These are phyloP conservation scores for Ophion obscuratus DNA, from an alignment of 2,888 invertebrate species.

Conservation along the genomic window DNA sequence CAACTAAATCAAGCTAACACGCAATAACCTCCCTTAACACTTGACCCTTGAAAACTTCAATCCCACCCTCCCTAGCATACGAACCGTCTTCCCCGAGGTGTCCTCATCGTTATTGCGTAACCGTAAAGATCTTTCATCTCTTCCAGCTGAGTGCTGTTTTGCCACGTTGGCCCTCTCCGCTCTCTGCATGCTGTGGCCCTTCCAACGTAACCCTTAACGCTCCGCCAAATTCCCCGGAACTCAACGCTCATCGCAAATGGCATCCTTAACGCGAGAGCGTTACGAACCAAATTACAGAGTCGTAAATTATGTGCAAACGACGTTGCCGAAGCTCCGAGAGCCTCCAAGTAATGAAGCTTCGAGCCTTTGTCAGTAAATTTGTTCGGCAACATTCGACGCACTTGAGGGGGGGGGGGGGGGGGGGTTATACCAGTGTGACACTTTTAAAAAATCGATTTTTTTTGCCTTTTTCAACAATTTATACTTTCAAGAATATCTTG, in stretches of 20 bases:
- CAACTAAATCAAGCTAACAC: too few relatives aligned
- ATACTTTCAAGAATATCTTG: too few relatives aligned
- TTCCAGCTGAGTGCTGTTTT: background rate
- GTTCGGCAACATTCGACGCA: background rate
- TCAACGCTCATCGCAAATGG: constrained; percentile 16
- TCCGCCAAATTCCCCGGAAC: constrained; percentile 13
- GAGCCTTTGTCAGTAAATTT: background rate
- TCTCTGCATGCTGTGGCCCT: background rate
- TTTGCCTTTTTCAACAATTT: too few relatives aligned
- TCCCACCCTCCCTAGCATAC: background rate
- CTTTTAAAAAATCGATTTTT: too few relatives aligned
- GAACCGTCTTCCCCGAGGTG: constrained; percentile 7
- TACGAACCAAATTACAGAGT: background rate
- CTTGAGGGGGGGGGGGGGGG: background rate
- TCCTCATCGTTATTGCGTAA: background rate
- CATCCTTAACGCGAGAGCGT: background rate
- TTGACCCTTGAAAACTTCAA: constrained; percentile 33
- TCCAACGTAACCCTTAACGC: background rate
- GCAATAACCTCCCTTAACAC: constrained; percentile 29
- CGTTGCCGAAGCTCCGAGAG: background rate
- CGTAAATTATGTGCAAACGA: background rate
- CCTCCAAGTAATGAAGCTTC: background rate
- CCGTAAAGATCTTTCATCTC: background rate
- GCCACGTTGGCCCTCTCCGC: background rate
- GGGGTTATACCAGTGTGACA: too few relatives aligned